Percentiles rank a stretch among this genome's conserved stretches.
Evolutionary conservation across 2,113 vertebrate genomes (phyloP).

Genomic region (Scolopax mira): DNA sequence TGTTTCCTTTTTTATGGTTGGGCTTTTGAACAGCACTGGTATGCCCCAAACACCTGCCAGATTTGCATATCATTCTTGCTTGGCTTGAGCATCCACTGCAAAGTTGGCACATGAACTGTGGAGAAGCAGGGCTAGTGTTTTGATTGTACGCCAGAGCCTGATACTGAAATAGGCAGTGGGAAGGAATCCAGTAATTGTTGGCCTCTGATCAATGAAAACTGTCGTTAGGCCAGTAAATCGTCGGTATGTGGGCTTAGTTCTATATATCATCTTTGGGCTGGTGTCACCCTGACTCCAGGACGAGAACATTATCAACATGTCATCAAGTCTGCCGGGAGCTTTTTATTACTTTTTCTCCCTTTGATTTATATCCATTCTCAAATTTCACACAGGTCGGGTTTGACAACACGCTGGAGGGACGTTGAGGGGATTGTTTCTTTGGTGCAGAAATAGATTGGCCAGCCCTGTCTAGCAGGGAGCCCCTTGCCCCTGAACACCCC

Average conservation of each 20-base stretch:
- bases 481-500: background rate
- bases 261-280: slow-evolving; percentile 76
- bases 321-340: slow-evolving; percentile 45
- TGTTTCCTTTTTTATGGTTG: slow-evolving; percentile 26
- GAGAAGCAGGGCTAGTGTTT: slow-evolving; percentile 70
- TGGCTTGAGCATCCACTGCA: slow-evolving; percentile 46
- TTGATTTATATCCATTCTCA: slow-evolving; percentile 55
- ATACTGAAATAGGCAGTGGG: slow-evolving; percentile 75
- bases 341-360: slow-evolving; percentile 69
- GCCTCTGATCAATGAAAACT: slow-evolving; percentile 86
- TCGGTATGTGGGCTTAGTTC: slow-evolving; percentile 79
- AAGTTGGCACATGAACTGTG: slow-evolving; percentile 59
- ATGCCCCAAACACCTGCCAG: slow-evolving; percentile 72
- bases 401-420: background rate
- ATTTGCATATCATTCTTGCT: slow-evolving; percentile 72
- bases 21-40: slow-evolving; percentile 45
- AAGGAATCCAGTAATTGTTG: slow-evolving; percentile 78
- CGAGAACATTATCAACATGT: slow-evolving; percentile 65
- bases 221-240: slow-evolving; percentile 82
- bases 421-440: background rate
- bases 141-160: slow-evolving; percentile 81
- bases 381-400: slow-evolving; percentile 37
- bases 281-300: slow-evolving; percentile 74
- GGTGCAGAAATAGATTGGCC: slow-evolving; percentile 38
- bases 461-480: background rate